Evolutionary conservation across 2,113 vertebrate genomes (phyloP).

Genomic region (Narcine bancroftii): DNA sequence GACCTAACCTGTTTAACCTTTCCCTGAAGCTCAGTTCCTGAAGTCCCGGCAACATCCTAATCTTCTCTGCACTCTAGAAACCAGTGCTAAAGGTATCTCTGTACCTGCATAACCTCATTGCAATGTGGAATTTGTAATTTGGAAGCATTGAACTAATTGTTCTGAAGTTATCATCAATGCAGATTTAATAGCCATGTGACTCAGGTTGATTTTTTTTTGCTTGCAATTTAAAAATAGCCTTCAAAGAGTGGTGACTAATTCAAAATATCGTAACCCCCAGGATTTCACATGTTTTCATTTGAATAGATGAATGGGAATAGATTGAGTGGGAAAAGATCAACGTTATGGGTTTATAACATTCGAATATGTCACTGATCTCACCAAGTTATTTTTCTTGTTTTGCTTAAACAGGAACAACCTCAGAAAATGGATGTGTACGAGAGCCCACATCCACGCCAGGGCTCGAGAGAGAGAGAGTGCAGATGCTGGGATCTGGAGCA

Average conservation of each 20-base stretch:
- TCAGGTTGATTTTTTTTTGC: background rate
- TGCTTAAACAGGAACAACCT: background rate
- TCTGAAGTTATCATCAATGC: background rate
- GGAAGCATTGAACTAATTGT: background rate
- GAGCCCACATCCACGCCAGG: no score
- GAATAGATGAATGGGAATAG: background rate
- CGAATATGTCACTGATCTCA: background rate
- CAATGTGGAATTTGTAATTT: background rate
- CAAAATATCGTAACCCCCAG: background rate
- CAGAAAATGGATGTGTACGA: background rate
- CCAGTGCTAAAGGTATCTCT: background rate
- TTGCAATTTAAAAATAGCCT: slow-evolving; percentile 17
- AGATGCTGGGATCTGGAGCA: no score
- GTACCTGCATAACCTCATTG: background rate
- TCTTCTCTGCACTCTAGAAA: no score
- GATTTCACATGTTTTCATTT: background rate
- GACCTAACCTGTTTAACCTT: no score
- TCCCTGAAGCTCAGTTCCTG: no score
- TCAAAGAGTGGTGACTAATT: slow-evolving; percentile 25
- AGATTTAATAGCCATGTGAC: background rate
- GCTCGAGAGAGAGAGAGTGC: no score
- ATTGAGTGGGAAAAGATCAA: background rate
- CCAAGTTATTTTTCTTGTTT: background rate
- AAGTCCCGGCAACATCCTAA: no score
- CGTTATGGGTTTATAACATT: background rate